phyloP scores from a whole-genome alignment of 2,113 vertebrate genomes.

The Athene noctua region DNA sequence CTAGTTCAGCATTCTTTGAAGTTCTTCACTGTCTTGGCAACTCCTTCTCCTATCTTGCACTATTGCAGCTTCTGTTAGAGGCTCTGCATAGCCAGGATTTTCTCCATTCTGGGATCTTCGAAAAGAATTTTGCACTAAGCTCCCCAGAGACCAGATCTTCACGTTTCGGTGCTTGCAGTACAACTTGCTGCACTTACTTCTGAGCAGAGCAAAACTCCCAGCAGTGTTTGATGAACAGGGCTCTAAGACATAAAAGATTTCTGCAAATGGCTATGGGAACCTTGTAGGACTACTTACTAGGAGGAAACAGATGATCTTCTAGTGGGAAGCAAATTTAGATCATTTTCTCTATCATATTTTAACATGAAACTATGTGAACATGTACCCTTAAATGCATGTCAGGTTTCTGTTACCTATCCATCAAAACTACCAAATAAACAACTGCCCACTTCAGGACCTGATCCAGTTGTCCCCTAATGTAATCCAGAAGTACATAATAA shows the following conservation, averaged over 20 bases:
- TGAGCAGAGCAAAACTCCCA: not conserved
- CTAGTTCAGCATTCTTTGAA: slow-evolving; percentile 43
- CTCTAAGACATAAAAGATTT: not conserved
- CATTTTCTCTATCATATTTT: not conserved
- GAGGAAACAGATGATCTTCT: not conserved
- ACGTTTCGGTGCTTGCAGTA: not conserved
- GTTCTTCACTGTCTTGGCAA: slow-evolving; percentile 25
- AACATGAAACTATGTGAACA: not conserved
- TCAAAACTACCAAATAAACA: not conserved
- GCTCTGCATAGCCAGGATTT: slow-evolving; percentile 40
- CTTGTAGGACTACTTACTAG: not conserved
- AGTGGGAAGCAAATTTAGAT: not conserved
- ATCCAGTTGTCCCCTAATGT: not conserved
- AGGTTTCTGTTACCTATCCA: not conserved
- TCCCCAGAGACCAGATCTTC: slow-evolving; percentile 9
- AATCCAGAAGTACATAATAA: not conserved
- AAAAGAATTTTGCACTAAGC: slow-evolving; percentile 23
- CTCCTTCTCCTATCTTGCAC: slow-evolving; percentile 31
- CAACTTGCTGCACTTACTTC: not conserved
- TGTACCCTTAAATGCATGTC: not conserved
- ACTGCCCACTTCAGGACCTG: not conserved
- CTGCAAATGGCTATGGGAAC: not conserved
- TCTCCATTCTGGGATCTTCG: slow-evolving; percentile 35
- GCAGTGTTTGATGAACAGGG: not conserved
- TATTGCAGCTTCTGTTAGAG: not conserved